Base-by-base conservation (phyloP, 53 echinoderm and acorn worm species). In the Mesocentrotus franciscanus region DNA sequence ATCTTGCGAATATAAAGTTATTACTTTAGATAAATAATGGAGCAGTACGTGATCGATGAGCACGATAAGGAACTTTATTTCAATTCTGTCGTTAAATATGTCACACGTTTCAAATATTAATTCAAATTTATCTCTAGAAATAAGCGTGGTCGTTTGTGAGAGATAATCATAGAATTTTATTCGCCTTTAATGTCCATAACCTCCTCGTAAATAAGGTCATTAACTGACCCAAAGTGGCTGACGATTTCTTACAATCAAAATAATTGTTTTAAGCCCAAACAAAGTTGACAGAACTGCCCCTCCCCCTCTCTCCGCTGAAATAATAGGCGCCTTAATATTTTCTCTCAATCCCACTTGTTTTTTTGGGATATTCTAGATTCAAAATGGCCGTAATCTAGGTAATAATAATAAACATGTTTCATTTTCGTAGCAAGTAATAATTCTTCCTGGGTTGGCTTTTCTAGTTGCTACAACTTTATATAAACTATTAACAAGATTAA, bases 191-290 rank as follows among this genome's bases (percentile, higher is more conserved):
- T 42, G 22, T 18, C 42, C 16, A 17, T 39, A 42, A 36, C 29
- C 39, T 81, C 57, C 26, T 58, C 87, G 14, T 87, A 57, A 87
- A 57, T 87, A 87, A 87, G 87, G 58, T 55, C 56, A n/a, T 87
- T 17, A 20, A 87, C 57, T 87, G 87, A 87, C 87, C 56, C n/a
- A 2, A 87, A 81, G 39, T 81, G 36, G 36, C 29, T 87, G 59
- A 58, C 4, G 87, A 87, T 29, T 87, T 87, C 27, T 49, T 16
- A n/a, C 87, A 87, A 87, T 57, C 87, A 87, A 87, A 87, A 87
- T 20, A 87, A 87, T 87, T 57, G 84, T 84, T 87, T 58, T 24
- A 87, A 20, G 29, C 13, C 57, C 10, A 87, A 57, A 11, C 24
- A 87, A 27, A 87, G 58, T n/a, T 75, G 75, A n/a, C 75, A 75